Conservation (phyloP, 2,113 vertebrate species). For the Neogobius melanostomus region DNA sequence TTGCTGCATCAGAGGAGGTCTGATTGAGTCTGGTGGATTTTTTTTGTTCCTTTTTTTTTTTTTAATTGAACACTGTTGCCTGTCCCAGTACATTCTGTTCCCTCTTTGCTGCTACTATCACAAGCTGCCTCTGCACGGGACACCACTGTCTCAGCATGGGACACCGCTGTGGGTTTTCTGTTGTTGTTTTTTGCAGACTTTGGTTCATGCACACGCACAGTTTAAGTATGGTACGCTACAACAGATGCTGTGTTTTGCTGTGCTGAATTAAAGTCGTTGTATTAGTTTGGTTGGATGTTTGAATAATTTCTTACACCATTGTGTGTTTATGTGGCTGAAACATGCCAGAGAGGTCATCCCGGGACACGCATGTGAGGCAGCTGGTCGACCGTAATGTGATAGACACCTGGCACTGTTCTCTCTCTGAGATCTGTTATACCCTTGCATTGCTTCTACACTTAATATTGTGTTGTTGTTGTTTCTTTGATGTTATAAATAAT, state of each 20-base stretch:
- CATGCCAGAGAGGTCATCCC: slow-evolving; percentile 13
- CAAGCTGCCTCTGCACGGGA: neutral
- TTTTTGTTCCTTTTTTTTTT: neutral
- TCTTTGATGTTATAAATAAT: neutral
- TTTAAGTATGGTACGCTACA: neutral
- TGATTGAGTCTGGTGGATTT: slow-evolving; percentile 20
- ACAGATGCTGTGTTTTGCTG: slow-evolving; percentile 8
- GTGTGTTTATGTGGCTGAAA: neutral
- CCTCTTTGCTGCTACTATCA: slow-evolving; percentile 29
- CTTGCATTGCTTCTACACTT: neutral
- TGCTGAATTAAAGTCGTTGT: neutral
- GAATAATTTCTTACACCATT: neutral
- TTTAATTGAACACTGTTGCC: slow-evolving; percentile 33
- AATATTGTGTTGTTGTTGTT: neutral
- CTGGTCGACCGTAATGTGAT: slow-evolving; percentile 1
- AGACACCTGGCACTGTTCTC: slow-evolving; percentile 31
- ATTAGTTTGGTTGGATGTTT: neutral
- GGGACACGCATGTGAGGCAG: slow-evolving; percentile 11
- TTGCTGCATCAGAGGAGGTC: slow-evolving; percentile 49
- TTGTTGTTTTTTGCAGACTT: slow-evolving; percentile 6
- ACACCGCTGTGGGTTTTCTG: neutral
- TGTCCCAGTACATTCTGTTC: slow-evolving; percentile 63
- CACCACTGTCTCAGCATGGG: slow-evolving; percentile 2
- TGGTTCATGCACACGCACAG: neutral
- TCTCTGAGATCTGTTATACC: neutral